Conservation (phyloP, 1,140 invertebrate genomes). For the Drosophila neocordata region DNA sequence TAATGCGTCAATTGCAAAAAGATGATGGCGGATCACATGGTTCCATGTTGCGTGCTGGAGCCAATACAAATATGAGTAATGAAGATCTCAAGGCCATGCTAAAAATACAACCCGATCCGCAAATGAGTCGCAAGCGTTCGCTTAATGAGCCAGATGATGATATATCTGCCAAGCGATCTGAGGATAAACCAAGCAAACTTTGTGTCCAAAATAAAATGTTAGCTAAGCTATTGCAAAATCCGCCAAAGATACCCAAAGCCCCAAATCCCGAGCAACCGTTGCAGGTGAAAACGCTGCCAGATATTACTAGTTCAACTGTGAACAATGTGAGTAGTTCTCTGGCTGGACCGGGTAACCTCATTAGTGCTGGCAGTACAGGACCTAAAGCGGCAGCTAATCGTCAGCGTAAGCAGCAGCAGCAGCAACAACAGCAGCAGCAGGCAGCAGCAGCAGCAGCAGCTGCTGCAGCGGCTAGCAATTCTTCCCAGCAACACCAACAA, state of each 20-base stretch:
- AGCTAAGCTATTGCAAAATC: slow-evolving; percentile 91
- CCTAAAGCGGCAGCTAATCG: slow-evolving; percentile 67
- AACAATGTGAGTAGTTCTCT: slow-evolving; percentile 61
- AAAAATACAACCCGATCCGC: slow-evolving; percentile 84
- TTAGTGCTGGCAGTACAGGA: slow-evolving; percentile 62
- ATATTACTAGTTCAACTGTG: slow-evolving; percentile 84
- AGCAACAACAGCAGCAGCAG: slow-evolving; percentile 51
- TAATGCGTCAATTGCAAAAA: slow-evolving; percentile 91
- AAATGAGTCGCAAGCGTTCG: slow-evolving; percentile 87
- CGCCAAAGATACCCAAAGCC: slow-evolving; percentile 85
- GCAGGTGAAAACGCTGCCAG: slow-evolving; percentile 84
- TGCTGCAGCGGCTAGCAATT: slow-evolving; percentile 45
- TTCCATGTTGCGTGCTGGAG: slow-evolving; percentile 85
- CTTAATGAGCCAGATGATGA: slow-evolving; percentile 87
- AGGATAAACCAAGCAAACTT: slow-evolving; percentile 86
- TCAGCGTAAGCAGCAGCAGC: slow-evolving; percentile 74
- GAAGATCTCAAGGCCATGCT: slow-evolving; percentile 82
- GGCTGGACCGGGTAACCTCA: slow-evolving; percentile 64
- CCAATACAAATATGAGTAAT: slow-evolving; percentile 66
- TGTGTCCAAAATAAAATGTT: slow-evolving; percentile 94
- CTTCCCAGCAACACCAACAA: slow-evolving; percentile 42
- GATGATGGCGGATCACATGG: slow-evolving; percentile 83
- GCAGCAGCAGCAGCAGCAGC: slow-evolving; percentile 55
- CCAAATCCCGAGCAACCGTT: slow-evolving; percentile 88
- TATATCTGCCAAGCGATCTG: slow-evolving; percentile 84